Evolutionary conservation across 2,888 invertebrate species (phyloP).

Genomic region (Blastobasis adustella): DNA sequence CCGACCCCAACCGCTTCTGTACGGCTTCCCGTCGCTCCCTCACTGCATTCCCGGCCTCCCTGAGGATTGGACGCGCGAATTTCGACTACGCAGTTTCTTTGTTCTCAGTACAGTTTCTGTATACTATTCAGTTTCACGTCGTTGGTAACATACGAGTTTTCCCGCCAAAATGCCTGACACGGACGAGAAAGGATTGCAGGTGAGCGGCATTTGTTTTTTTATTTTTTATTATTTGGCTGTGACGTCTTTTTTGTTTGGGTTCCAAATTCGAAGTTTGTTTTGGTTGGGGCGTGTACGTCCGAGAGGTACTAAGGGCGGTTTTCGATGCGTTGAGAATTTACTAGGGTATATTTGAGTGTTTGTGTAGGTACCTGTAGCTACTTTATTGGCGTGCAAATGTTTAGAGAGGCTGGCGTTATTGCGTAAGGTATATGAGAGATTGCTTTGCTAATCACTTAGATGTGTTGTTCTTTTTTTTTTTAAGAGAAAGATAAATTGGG

Average conservation of each 20-base stretch:
- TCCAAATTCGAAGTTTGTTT: background rate
- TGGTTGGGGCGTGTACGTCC: background rate
- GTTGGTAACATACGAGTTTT: background rate
- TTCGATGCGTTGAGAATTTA: background rate
- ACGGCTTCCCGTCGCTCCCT: slow-evolving; percentile 15
- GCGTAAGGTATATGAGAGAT: too few relatives aligned
- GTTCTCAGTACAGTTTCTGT: background rate
- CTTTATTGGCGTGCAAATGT: too few relatives aligned
- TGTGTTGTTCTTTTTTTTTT: too few relatives aligned
- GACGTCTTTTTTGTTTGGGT: background rate
- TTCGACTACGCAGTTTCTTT: too few relatives aligned
- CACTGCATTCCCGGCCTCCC: slow-evolving; percentile 24
- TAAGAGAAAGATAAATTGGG: too few relatives aligned
- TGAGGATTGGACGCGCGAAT: slow-evolving; percentile 13
- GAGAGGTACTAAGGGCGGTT: background rate
- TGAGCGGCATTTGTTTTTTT: slow-evolving; percentile 19
- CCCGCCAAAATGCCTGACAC: slow-evolving; percentile 34
- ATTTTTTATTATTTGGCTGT: too few relatives aligned
- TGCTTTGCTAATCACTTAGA: too few relatives aligned
- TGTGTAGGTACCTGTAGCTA: background rate
- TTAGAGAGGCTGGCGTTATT: too few relatives aligned
- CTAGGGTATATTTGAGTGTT: background rate
- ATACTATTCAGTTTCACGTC: background rate
- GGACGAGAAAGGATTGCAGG: slow-evolving; percentile 49
- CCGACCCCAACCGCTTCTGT: background rate